These are phyloP conservation scores for Drosophila stalkeri DNA, from an alignment of 2,888 invertebrate genomes.

Conservation along the genomic window DNA sequence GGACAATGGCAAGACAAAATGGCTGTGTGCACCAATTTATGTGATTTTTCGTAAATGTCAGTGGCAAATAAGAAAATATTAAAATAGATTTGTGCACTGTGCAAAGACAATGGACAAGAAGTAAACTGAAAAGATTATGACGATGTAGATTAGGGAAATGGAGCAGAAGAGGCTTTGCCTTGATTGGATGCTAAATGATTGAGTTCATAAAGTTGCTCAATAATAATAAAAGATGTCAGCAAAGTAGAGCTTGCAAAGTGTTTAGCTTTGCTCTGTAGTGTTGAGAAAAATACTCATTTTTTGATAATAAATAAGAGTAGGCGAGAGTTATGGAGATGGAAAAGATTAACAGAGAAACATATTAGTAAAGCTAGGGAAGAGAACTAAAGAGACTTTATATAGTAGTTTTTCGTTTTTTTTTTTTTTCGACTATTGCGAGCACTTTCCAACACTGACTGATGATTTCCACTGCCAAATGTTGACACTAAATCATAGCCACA, in stretches of 20 bases:
- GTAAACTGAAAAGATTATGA: conserved; percentile 48
- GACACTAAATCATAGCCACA: conserved; percentile 56
- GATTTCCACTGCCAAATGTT: conserved; percentile 61
- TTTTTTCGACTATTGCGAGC: conserved; percentile 11
- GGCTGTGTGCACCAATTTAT: conserved; percentile 78
- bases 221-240: conserved; percentile 16
- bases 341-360: neutral
- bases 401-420: neutral
- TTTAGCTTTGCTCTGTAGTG: neutral
- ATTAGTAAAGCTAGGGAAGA: neutral
- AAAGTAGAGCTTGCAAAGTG: neutral
- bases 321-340: neutral
- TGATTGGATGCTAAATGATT: conserved; percentile 47
- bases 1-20: conserved; percentile 57
- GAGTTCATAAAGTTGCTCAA: conserved; percentile 24
- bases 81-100: conserved; percentile 78
- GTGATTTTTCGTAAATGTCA: conserved; percentile 78
- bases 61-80: conserved; percentile 81
- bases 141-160: conserved; percentile 34
- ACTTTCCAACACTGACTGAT: conserved; percentile 29
- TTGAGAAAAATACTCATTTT: neutral
- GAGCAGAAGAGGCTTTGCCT: conserved; percentile 39
- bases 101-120: conserved; percentile 62
- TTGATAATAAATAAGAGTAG: neutral
- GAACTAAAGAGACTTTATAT: neutral